Conservation (phyloP, 2,888 invertebrate species). For the Pheosia tremula region DNA sequence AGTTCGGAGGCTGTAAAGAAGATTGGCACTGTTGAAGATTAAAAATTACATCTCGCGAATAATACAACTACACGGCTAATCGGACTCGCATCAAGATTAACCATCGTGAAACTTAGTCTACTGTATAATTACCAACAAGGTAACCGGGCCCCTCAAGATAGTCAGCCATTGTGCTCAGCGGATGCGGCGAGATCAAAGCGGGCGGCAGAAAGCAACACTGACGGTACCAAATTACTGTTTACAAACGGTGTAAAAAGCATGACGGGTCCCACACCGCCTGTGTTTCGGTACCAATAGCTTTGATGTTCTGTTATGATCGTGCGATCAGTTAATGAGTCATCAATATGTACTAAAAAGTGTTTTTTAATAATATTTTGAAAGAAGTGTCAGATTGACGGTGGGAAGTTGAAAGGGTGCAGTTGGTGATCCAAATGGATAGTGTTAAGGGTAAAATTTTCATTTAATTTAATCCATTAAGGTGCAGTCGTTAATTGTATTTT, state of each 20-base stretch:
- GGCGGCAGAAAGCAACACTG: slow-evolving; percentile 45
- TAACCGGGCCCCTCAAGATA: slow-evolving; percentile 46
- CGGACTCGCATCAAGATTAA: slow-evolving; percentile 11
- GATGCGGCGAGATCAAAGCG: slow-evolving; percentile 78
- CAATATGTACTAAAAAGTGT: slow-evolving; percentile 43
- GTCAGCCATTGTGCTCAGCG: slow-evolving; percentile 68
- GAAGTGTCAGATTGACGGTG: neutral
- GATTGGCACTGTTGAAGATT: too few species aligned
- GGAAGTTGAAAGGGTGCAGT: neutral
- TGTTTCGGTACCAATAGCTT: slow-evolving; percentile 46
- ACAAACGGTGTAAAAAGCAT: slow-evolving; percentile 68
- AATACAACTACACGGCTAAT: slow-evolving; percentile 7
- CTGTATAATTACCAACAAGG: slow-evolving; percentile 42
- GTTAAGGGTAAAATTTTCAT: neutral
- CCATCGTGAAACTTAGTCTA: slow-evolving; percentile 35
- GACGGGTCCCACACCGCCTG: slow-evolving; percentile 63
- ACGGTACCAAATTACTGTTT: slow-evolving; percentile 69
- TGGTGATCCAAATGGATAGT: neutral
- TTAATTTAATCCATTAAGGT: neutral
- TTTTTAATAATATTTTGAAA: slow-evolving; percentile 32
- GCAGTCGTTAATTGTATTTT: too few species aligned
- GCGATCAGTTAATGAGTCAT: slow-evolving; percentile 54
- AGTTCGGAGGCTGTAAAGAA: too few species aligned
- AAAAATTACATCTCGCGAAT: neutral
- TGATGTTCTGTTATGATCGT: slow-evolving; percentile 51